A percentile compares a stretch with the other conserved stretches of the same genome.
phyloP scores from a whole-genome alignment of 2,113 vertebrate species.

The Campylomormyrus tamandua region DNA sequence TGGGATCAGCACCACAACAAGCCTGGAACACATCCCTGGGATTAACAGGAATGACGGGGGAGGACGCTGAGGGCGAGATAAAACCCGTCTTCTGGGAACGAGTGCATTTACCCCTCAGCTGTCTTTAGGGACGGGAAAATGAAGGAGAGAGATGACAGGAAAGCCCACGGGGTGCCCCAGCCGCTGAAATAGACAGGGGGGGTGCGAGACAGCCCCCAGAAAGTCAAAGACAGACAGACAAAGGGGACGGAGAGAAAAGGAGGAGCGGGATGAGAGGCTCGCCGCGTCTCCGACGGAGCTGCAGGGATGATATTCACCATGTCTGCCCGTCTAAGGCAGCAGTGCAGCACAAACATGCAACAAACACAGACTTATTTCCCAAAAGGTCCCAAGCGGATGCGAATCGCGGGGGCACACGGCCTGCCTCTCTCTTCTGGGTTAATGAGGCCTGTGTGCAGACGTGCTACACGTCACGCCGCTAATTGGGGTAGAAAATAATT shows the following conservation, averaged over 20 bases:
- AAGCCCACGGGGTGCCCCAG: background rate
- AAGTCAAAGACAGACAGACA: background rate
- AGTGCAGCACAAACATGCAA: background rate
- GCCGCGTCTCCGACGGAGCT: background rate
- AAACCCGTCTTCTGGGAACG: background rate
- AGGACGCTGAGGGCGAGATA: background rate
- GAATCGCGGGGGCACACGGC: background rate
- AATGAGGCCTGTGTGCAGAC: background rate
- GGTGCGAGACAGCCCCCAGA: background rate
- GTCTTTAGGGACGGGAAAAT: background rate
- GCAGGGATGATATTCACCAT: background rate
- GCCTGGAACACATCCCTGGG: background rate
- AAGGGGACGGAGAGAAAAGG: background rate
- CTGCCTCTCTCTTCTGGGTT: background rate
- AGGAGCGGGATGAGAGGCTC: background rate
- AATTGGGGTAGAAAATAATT: conserved; percentile 1
- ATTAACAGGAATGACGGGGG: background rate
- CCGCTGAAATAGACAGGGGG: background rate
- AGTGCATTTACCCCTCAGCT: background rate
- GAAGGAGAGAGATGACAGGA: background rate
- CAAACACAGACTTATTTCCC: background rate
- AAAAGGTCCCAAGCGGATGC: background rate
- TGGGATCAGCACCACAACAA: background rate
- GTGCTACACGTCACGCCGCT: background rate
- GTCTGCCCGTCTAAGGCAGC: background rate